Percentiles rank a stretch among this genome's conserved stretches.
These are phyloP conservation scores for Ammodramus savannarum DNA, from an alignment of 2,113 vertebrate species.

Conservation along the genomic window DNA sequence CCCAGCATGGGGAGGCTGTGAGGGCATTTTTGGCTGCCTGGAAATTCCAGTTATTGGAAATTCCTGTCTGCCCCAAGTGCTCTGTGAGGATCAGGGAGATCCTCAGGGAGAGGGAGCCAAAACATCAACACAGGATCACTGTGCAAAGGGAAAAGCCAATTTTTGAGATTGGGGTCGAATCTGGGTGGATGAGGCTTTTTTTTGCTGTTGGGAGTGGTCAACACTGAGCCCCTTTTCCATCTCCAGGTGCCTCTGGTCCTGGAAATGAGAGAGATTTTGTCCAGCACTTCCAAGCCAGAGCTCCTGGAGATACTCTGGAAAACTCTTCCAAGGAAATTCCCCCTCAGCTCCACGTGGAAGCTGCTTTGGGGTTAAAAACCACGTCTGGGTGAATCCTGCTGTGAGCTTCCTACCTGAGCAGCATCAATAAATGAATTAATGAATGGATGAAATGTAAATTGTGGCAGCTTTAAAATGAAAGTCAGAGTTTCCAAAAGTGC, in stretches of 20 bases:
- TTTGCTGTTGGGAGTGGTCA: neutral
- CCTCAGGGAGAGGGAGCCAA: neutral
- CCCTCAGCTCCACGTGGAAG: accelerated
- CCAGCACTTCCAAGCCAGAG: neutral
- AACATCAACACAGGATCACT: neutral
- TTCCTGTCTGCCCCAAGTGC: neutral
- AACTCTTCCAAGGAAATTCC: accelerated
- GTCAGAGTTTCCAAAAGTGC: constrained; percentile 43
- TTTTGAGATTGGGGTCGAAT: neutral
- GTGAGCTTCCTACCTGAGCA: neutral
- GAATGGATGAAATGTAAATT: constrained; percentile 40
- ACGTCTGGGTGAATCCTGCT: neutral
- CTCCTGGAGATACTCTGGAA: neutral
- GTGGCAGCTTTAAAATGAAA: constrained; percentile 46
- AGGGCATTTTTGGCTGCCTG: neutral
- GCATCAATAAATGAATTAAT: constrained; percentile 22
- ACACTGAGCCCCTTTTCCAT: neutral
- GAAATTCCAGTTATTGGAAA: neutral
- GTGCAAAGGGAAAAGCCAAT: neutral
- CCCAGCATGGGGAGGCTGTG: accelerated
- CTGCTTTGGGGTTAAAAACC: neutral
- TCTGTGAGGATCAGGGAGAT: neutral
- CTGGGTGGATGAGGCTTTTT: accelerated
- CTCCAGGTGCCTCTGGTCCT: neutral
- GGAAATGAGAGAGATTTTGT: neutral